Base-by-base conservation (phyloP, 2,888 invertebrate genomes). In the Cosmia trapezina region DNA sequence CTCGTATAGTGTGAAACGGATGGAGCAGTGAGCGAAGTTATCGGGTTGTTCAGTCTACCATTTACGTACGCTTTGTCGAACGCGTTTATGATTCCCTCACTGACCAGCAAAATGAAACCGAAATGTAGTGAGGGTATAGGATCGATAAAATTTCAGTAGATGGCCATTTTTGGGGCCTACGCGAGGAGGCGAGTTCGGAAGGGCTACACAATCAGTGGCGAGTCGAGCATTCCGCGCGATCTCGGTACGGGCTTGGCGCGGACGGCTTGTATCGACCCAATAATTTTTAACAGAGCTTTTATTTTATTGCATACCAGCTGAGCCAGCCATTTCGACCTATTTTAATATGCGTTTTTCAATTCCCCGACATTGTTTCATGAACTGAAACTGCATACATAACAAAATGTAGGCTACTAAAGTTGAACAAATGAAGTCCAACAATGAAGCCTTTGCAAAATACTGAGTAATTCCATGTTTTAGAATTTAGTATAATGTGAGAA, bases 21-120 rank as follows among this genome's bases (percentile, higher is more conserved):
- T 70, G 65, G 83, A 78, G 70, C 79, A 82, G 72, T 80, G 59
- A 49, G 61, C 82, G 81, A 81, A 88, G 82, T 88, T 91, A 90
- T 90, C 87, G 84, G 86, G 85, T 89, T 87, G 85, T 87, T 87
- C 86, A 86, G 83, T 77, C 86, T 79, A 64, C 85, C 86, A 86
- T 89, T 89, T 84, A 84, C 69, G 84, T 84, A 84, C 69, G 84
- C 86, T 90, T 88, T 89, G 87, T 86, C 84, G 83, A 78, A 72
- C 79, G 75, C 78, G 85, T 89, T 90, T 89, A 89, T 86, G 88
- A 87, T 78, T 76, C 78, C 68, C 81, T 84, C 87, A 86, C 83
- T 89, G 89, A 89, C 89, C 90, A 88, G 81, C 76, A 69, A 83
- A 87, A 84, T 79, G 85, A 83, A 86, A 80, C 81, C 76, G 78